phyloP scores from a whole-genome alignment of 2,113 vertebrate genomes.

The Silurus glanis region DNA sequence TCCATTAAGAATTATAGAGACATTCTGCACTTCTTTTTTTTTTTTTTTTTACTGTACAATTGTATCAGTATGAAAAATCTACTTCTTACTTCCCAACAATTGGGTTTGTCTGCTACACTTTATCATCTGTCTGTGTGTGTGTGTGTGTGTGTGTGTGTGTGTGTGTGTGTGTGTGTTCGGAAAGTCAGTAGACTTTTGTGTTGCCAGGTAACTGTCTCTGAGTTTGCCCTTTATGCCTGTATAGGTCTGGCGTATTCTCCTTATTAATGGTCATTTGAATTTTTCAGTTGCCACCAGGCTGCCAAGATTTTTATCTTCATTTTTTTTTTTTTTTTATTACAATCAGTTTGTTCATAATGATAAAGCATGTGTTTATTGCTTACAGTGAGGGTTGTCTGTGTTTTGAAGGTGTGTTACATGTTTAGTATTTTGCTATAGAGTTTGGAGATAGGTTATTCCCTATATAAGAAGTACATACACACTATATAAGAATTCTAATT shows the following conservation, averaged over 20 bases:
- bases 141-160: not conserved
- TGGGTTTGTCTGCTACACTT: not conserved
- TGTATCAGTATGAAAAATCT: not conserved
- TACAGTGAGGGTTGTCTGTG: not conserved
- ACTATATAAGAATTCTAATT: not conserved
- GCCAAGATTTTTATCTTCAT: not conserved
- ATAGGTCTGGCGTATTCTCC: not conserved
- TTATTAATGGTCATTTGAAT: constrained; percentile 4
- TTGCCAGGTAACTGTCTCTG: constrained; percentile 45
- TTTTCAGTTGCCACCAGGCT: not conserved
- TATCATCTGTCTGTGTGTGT: constrained; percentile 8
- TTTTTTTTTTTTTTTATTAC: not conserved
- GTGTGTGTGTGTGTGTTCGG: not conserved
- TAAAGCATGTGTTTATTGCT: not conserved
- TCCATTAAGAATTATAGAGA: not conserved
- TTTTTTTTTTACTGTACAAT: not conserved
- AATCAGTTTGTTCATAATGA: not conserved
- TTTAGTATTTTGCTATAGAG: not conserved
- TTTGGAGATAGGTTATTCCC: not conserved
- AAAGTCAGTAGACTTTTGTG: constrained; percentile 8
- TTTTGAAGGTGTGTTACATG: not conserved
- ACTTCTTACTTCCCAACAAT: not conserved
- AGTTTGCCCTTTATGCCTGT: not conserved
- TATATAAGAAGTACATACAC: no score
- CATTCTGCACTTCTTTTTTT: not conserved